phyloP scores from a whole-genome alignment of 2,113 vertebrate genomes.

The human region GRCh38 chr15:29645001-29645500 shows the following conservation, averaged over 20 bases:
- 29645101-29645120: too few relatives aligned
- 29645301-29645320: not conserved
- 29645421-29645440: not conserved
- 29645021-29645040: not conserved
- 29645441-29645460: not conserved
- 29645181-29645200: not conserved
- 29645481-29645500: not conserved
- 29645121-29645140: not conserved
- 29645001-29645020: too few relatives aligned
- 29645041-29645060: not conserved
- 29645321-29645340: not conserved
- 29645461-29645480: not conserved
- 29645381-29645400: not conserved
- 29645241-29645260: not conserved
- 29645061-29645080: not conserved
- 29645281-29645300: not conserved
- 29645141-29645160: not conserved
- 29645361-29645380: not conserved
- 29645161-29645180: not conserved
- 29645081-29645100: not conserved
- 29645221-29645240: not conserved
- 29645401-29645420: not conserved
- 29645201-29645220: not conserved
- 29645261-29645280: not conserved
- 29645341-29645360: not conserved